phyloP scores from a whole-genome alignment of 2,113 vertebrate genomes.

The Erythrolamprus reginae region DNA sequence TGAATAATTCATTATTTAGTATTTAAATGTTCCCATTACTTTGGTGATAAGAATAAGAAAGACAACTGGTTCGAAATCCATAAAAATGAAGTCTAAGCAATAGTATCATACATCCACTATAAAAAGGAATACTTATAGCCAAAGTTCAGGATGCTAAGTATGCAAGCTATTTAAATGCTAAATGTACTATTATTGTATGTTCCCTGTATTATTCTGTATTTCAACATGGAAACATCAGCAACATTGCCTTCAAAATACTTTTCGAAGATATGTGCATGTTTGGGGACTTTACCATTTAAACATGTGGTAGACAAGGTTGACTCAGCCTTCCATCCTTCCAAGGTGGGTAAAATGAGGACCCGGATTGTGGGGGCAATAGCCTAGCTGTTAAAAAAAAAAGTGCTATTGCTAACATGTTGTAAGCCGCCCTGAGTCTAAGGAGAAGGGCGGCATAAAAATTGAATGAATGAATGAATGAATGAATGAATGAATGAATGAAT shows the following conservation, averaged over 20 bases:
- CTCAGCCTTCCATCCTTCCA: no score
- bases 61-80: constrained; percentile 18
- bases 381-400: no score
- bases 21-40: constrained; percentile 33
- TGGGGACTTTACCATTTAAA: constrained; percentile 17
- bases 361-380: no score
- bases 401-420: no score
- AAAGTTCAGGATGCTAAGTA: constrained; percentile 48
- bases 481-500: no score
- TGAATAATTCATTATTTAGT: constrained; percentile 1
- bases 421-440: no score
- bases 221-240: constrained; percentile 20
- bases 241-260: constrained; percentile 15
- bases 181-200: constrained; percentile 44
- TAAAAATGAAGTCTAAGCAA: constrained; percentile 37
- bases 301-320: background rate
- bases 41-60: background rate
- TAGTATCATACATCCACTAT: constrained; percentile 31
- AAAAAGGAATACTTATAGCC: constrained; percentile 45
- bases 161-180: constrained; percentile 46
- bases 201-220: constrained; percentile 17
- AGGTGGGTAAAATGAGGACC: no score
- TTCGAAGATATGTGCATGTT: constrained; percentile 7
- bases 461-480: no score
- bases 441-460: no score